Conservation (phyloP, 2,113 vertebrate genomes). For the Ursus arctos region DNA sequence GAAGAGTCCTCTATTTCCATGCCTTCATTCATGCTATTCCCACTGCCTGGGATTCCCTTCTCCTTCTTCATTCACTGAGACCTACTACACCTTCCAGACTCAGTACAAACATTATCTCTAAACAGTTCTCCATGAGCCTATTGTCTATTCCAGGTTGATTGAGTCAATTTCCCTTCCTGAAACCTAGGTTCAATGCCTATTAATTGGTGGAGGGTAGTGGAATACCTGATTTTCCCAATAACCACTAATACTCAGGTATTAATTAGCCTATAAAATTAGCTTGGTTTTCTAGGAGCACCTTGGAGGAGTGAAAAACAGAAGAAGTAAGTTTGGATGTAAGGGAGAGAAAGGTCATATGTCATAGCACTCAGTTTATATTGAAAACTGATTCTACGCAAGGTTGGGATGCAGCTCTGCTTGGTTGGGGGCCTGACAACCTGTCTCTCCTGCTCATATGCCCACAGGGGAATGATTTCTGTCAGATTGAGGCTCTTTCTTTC, state of each 20-base stretch:
- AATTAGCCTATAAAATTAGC: not conserved
- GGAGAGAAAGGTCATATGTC: not conserved
- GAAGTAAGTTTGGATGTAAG: not conserved
- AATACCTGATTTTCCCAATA: not conserved
- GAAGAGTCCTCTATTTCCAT: not conserved
- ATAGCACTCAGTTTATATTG: not conserved
- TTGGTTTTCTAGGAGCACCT: not conserved
- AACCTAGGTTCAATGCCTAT: not conserved
- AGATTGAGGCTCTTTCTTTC: not conserved
- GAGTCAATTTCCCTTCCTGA: not conserved
- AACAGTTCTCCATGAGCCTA: not conserved
- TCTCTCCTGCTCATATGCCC: not conserved
- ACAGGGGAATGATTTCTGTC: not conserved
- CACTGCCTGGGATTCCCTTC: not conserved
- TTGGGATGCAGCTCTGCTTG: not conserved
- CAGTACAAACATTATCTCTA: not conserved
- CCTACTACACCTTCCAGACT: not conserved
- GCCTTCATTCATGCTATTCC: not conserved
- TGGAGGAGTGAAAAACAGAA: not conserved
- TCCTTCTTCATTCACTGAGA: not conserved
- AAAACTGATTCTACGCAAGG: not conserved
- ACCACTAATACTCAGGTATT: not conserved
- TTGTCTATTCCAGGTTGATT: not conserved
- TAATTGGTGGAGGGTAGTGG: not conserved
- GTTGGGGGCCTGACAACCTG: not conserved